phyloP scores from a whole-genome alignment of 2,113 vertebrate species.

The Acrocephalus arundinaceus region DNA sequence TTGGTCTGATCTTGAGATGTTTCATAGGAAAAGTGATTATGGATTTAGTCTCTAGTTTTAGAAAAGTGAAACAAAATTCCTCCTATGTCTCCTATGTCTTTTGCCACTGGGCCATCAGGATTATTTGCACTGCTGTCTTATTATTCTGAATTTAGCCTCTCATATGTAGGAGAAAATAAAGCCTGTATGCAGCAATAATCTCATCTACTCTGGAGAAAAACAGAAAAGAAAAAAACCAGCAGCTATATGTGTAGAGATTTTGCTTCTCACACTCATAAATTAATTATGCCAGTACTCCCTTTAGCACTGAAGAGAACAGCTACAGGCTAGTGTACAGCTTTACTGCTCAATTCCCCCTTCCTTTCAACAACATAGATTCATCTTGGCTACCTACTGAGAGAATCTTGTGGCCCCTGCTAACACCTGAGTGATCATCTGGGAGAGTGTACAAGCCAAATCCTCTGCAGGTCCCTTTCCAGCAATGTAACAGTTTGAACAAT shows the following conservation, averaged over 20 bases:
- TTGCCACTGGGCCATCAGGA: neutral
- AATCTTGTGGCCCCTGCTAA: neutral
- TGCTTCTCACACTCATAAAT: neutral
- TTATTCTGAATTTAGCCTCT: neutral
- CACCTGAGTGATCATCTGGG: neutral
- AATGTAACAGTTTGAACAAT: neutral
- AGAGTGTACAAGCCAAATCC: neutral
- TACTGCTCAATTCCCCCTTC: neutral
- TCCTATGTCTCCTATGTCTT: neutral
- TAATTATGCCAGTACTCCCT: neutral
- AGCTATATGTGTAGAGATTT: neutral
- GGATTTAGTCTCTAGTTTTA: neutral
- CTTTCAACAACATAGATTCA: neutral
- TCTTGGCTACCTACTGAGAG: neutral
- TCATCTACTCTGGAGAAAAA: neutral
- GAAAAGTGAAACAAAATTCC: neutral
- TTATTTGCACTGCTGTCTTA: neutral
- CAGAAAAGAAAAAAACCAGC: neutral
- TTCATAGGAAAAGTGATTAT: neutral
- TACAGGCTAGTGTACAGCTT: neutral
- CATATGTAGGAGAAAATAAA: neutral
- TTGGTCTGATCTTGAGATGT: neutral
- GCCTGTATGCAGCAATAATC: neutral
- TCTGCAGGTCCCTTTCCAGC: neutral
- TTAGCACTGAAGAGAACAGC: neutral